Conservation (phyloP, 1,140 invertebrate genomes). For the Cyclina sinensis region DNA sequence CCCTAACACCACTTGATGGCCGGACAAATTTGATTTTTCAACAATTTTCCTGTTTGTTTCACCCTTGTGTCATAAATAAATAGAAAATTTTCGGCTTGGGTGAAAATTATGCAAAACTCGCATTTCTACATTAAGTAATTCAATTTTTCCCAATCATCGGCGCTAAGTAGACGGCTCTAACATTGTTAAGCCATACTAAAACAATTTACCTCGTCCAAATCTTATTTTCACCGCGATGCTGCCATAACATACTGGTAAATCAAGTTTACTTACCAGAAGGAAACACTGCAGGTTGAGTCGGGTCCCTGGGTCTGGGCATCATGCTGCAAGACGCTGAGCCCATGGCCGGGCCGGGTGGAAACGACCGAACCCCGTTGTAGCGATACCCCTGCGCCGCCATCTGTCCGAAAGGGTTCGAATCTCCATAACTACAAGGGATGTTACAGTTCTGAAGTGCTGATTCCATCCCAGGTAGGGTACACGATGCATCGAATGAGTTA, state of each 20-base stretch:
- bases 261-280: slow-evolving; percentile 83
- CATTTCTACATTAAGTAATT: slow-evolving; percentile 84
- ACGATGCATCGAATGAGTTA: slow-evolving; percentile 77
- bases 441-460: slow-evolving; percentile 88
- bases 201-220: slow-evolving; percentile 84
- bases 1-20: slow-evolving; percentile 66
- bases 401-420: slow-evolving; percentile 94
- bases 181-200: slow-evolving; percentile 83
- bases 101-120: slow-evolving; percentile 85
- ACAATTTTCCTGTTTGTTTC: slow-evolving; percentile 81
- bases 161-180: slow-evolving; percentile 81
- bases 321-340: slow-evolving; percentile 82
- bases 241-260: slow-evolving; percentile 82
- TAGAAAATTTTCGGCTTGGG: slow-evolving; percentile 82
- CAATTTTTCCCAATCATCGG: slow-evolving; percentile 79
- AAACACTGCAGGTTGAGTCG: slow-evolving; percentile 82
- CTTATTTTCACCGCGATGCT: slow-evolving; percentile 80
- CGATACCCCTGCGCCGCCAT: slow-evolving; percentile 90
- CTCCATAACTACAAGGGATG: slow-evolving; percentile 93
- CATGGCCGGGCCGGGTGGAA: slow-evolving; percentile 79
- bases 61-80: slow-evolving; percentile 83
- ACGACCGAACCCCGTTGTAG: slow-evolving; percentile 83
- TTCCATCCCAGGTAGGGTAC: slow-evolving; percentile 89
- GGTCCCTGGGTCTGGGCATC: slow-evolving; percentile 82
- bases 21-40: slow-evolving; percentile 79